These are phyloP conservation scores for Microtus montanus DNA, from an alignment of 2,113 vertebrate genomes.

Conservation along the genomic window DNA sequence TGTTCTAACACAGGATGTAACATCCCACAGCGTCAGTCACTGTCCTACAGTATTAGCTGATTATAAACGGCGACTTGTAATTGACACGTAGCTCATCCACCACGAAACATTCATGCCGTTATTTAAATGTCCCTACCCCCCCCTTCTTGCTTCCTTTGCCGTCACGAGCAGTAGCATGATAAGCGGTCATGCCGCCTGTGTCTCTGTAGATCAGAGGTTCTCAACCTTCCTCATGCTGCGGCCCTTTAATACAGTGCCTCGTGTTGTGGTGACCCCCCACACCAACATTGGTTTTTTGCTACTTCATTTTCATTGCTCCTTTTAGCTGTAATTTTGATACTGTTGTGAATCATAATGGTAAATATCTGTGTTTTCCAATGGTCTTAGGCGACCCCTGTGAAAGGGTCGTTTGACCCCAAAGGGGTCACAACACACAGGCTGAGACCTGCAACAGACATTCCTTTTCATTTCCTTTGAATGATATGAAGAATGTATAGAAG, in stretches of 20 bases:
- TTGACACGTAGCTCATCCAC: background rate
- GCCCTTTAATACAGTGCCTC: background rate
- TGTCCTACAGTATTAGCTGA: background rate
- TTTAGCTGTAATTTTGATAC: too few relatives aligned
- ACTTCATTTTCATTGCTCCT: background rate
- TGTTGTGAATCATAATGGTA: background rate
- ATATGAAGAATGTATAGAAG: slow-evolving; percentile 11
- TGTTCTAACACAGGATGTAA: background rate
- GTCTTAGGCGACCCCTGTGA: background rate
- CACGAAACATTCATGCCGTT: background rate
- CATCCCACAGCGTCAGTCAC: background rate
- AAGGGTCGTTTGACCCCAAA: background rate
- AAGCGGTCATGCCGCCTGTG: background rate
- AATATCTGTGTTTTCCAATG: background rate
- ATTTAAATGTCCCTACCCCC: background rate
- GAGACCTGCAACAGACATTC: background rate
- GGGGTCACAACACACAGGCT: background rate
- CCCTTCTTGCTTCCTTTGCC: background rate
- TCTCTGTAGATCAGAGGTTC: background rate
- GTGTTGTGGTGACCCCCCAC: background rate
- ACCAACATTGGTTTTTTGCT: background rate
- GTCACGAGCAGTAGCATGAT: background rate
- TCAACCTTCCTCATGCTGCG: background rate
- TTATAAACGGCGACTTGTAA: background rate
- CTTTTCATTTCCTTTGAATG: slow-evolving; percentile 23